Evolutionary conservation across 2,113 vertebrate species (phyloP).

Genomic region (Heterotilapia buettikoferi): DNA sequence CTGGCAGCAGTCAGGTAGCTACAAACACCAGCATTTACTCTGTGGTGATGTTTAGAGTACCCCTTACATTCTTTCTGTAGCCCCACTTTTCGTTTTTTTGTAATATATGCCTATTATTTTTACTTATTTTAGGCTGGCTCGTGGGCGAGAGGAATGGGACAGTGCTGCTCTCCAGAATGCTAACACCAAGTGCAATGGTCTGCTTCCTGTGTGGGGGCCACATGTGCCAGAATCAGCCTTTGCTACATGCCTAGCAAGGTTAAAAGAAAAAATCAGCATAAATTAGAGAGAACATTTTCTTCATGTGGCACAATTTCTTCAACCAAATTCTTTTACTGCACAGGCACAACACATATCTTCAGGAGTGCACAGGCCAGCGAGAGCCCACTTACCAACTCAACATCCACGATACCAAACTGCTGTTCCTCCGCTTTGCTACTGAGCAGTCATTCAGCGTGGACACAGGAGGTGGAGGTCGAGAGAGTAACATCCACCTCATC

Average conservation of each 20-base stretch:
- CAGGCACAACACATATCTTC: constrained; percentile 98
- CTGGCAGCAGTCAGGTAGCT: constrained; percentile 90
- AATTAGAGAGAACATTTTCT: neutral
- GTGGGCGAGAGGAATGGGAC: constrained; percentile 97
- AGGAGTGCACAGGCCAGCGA: constrained; percentile 95
- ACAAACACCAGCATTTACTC: neutral
- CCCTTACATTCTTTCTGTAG: neutral
- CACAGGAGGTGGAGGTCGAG: constrained; percentile 90
- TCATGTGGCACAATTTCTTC: neutral
- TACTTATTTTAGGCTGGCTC: constrained; percentile 76
- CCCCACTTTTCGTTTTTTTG: neutral
- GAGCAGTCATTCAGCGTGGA: constrained; percentile 97
- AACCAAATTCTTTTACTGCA: neutral
- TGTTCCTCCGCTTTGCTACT: constrained; percentile 94
- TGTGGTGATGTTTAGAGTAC: neutral
- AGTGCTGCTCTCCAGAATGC: constrained; percentile 96
- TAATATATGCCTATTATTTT: neutral
- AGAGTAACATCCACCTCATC: constrained; percentile 99
- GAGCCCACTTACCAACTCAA: constrained; percentile 99
- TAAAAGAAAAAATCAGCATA: neutral
- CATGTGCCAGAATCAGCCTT: constrained; percentile 98
- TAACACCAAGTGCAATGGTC: constrained; percentile 99
- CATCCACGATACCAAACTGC: constrained; percentile 95
- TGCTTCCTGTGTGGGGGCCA: constrained; percentile 96
- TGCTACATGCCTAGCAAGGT: constrained; percentile 96